Evolutionary conservation across 2,113 vertebrate genomes (phyloP).

Genomic region (Poecilia latipinna): DNA sequence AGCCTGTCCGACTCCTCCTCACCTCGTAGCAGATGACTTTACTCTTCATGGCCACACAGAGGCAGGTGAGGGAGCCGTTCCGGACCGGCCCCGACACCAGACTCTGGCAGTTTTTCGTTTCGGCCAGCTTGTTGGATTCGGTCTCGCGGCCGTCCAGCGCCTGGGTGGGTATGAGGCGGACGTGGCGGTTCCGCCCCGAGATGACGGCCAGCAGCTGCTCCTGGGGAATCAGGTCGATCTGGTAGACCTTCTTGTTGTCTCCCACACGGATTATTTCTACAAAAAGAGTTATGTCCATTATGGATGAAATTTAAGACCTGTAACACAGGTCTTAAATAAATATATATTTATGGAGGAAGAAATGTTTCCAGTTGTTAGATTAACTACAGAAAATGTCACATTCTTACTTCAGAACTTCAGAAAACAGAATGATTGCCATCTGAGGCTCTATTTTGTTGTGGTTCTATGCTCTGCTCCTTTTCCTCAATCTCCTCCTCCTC

Average conservation of each 20-base stretch:
- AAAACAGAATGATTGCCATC: too few relatives aligned
- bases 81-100: conserved; percentile 88
- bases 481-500: too few relatives aligned
- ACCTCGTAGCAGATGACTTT: conserved; percentile 95
- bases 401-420: too few relatives aligned
- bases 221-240: conserved; percentile 90
- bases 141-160: conserved; percentile 92
- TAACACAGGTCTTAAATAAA: too few relatives aligned
- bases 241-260: conserved; percentile 97
- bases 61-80: conserved; percentile 87
- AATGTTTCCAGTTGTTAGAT: too few relatives aligned
- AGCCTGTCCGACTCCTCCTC: background rate
- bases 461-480: too few relatives aligned
- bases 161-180: conserved; percentile 91
- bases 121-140: conserved; percentile 92
- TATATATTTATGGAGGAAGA: too few relatives aligned
- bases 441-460: too few relatives aligned
- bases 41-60: conserved; percentile 96
- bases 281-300: background rate
- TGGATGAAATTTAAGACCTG: too few relatives aligned
- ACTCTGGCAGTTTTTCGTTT: conserved; percentile 94
- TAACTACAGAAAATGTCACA: too few relatives aligned
- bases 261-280: conserved; percentile 96
- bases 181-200: conserved; percentile 96
- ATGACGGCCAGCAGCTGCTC: conserved; percentile 96